phyloP scores from a whole-genome alignment of 2,888 invertebrate species.

The Salpingus planirostris region DNA sequence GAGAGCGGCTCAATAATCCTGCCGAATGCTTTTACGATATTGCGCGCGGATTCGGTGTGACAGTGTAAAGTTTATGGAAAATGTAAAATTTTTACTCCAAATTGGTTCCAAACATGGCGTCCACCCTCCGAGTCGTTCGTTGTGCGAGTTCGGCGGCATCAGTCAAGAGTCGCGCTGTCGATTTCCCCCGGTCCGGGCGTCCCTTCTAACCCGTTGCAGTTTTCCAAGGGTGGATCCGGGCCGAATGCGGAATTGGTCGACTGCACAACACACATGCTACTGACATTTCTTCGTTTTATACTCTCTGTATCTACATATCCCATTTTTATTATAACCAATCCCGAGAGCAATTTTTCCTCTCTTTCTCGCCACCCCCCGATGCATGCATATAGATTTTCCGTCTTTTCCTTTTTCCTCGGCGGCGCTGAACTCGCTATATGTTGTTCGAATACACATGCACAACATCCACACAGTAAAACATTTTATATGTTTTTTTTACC shows the following conservation, averaged over 20 bases:
- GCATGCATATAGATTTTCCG: conserved; percentile 7
- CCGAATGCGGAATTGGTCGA: conserved; percentile 16
- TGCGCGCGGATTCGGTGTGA: too few species aligned
- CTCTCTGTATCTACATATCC: conserved; percentile 41
- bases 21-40: too few species aligned
- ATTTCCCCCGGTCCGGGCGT: conserved; percentile 19
- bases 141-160: conserved; percentile 28
- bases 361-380: conserved; percentile 17
- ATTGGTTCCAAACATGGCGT: conserved; percentile 21
- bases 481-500: conserved; percentile 24
- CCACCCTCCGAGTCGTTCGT: conserved; percentile 16
- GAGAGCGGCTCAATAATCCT: too few species aligned
- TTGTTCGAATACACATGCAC: conserved; percentile 26
- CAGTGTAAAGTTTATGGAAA: conserved; percentile 12
- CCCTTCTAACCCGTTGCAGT: not conserved
- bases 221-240: conserved; percentile 2
- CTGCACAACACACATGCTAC: conserved; percentile 37
- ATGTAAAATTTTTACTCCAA: conserved; percentile 17
- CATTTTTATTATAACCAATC: conserved; percentile 42
- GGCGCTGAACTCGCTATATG: conserved; percentile 21
- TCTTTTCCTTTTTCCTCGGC: conserved; percentile 27
- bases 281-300: conserved; percentile 40
- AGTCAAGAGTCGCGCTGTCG: conserved; percentile 36
- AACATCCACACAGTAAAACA: conserved; percentile 24
- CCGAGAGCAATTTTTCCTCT: conserved; percentile 33